phyloP scores from a whole-genome alignment of 2,888 invertebrate genomes.

The Pyralis farinalis region DNA sequence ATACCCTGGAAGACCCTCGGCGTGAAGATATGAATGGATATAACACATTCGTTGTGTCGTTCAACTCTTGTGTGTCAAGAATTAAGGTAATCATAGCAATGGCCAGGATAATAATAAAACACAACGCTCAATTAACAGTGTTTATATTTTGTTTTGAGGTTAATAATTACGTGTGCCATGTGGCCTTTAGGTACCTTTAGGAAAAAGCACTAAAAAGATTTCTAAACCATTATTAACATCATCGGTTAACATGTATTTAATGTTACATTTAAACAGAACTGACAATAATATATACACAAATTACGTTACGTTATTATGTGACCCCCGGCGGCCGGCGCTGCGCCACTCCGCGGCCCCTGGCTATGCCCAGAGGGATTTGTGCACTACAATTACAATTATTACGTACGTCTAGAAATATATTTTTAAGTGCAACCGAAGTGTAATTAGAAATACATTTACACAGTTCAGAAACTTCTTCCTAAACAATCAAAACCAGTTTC shows the following conservation, averaged over 20 bases:
- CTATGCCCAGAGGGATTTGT: slow-evolving; percentile 45
- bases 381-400: slow-evolving; percentile 57
- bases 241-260: slow-evolving; percentile 55
- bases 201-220: slow-evolving; percentile 67
- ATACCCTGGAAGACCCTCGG: no score
- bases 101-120: slow-evolving; percentile 29
- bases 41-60: no score
- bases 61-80: no score
- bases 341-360: slow-evolving; percentile 4
- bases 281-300: slow-evolving; percentile 45
- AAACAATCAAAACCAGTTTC: slow-evolving; percentile 6
- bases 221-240: slow-evolving; percentile 68
- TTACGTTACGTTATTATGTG: slow-evolving; percentile 31
- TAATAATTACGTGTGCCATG: slow-evolving; percentile 71
- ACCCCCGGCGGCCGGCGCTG: slow-evolving; percentile 13
- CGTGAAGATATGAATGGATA: no score
- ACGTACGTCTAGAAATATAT: slow-evolving; percentile 54
- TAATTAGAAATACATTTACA: slow-evolving; percentile 28
- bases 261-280: slow-evolving; percentile 52
- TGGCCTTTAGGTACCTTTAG: slow-evolving; percentile 67
- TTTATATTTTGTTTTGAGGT: slow-evolving; percentile 77
- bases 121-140: slow-evolving; percentile 69
- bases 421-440: slow-evolving; percentile 47
- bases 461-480: slow-evolving; percentile 14
- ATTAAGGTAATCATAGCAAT: no score